Evolutionary conservation across 2,888 invertebrate species (phyloP).

Genomic region (Carpatolechia fugitivella): DNA sequence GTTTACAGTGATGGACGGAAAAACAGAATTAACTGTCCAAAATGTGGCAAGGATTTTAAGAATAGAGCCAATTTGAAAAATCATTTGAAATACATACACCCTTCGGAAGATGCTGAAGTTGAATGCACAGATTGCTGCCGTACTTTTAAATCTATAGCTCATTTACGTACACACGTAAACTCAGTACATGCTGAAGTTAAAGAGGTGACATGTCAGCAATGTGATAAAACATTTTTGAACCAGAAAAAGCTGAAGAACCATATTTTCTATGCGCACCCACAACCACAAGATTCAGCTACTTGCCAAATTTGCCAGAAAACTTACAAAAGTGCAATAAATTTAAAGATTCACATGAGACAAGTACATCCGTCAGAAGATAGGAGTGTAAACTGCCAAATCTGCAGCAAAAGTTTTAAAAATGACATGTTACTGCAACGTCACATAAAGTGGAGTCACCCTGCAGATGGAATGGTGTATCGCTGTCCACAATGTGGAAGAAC

Average conservation of each 20-base stretch:
- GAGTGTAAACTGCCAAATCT: conserved; percentile 32
- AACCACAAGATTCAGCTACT: conserved; percentile 29
- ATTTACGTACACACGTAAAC: conserved; percentile 35
- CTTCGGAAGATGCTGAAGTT: conserved; percentile 27
- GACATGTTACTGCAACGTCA: conserved; percentile 40
- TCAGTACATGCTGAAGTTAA: conserved; percentile 33
- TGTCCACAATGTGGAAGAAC: conserved; percentile 36
- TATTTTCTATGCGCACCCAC: conserved; percentile 39
- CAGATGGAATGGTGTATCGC: conserved; percentile 37
- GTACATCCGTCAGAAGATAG: conserved; percentile 33
- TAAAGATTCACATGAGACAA: conserved; percentile 40
- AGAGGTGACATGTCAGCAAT: conserved; percentile 32
- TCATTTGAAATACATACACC: conserved; percentile 36
- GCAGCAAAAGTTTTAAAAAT: conserved; percentile 37
- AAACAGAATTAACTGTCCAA: conserved; percentile 31
- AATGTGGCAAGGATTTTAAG: conserved; percentile 34
- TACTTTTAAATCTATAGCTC: conserved; percentile 35
- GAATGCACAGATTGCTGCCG: conserved; percentile 37
- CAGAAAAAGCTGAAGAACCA: conserved; percentile 41
- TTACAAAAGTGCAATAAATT: conserved; percentile 37
- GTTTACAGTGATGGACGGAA: conserved; percentile 38
- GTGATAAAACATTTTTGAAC: conserved; percentile 36
- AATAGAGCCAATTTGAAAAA: conserved; percentile 33
- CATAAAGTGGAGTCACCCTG: conserved; percentile 39
- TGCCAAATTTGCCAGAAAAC: conserved; percentile 37